Evolutionary conservation across 1,140 invertebrate species (phyloP), one percentile per base, ranked within the genome.

Genomic region (Trichomalopsis sarcophagae): DNA sequence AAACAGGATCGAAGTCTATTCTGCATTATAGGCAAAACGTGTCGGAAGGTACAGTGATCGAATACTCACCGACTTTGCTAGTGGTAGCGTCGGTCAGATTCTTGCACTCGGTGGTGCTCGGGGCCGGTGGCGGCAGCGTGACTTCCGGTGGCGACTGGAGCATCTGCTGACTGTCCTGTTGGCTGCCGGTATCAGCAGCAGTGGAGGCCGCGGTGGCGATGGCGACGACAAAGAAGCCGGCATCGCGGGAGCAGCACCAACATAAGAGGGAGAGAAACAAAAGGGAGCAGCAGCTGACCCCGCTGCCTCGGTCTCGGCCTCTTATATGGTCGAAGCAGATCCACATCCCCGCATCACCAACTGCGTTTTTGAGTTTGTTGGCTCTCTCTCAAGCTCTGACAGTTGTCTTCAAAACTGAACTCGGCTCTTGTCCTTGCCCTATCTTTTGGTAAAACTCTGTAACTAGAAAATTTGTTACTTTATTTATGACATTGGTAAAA

Each of bases 311-410:
- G 86, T 90, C 88, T 90, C 89, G 92, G 91, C 91, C 89, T 91
- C 88, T 89, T 92, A 90, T 88, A 88, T 87, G 86, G 88, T 90
- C 86, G 86, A 90, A 90, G 85, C 92, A 89, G 90, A 93, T 92
- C 92, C 92, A 92, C 92, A 93, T 93, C 90, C 92, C 92, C 91
- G 92, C 92, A 93, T 93, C 88, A 93, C 92, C 91, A 91, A 55
- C 55, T 47, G 47, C 76, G 76, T 66, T 79, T 62, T 77, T 50
- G 27, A 21, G 66, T 68, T 84, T 44, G 62, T 78, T 77, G 11
- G 30, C 14, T 33, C 21, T 33, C n/a, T 47, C 44, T 47, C 13
- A 27, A 50, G 74, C 73, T 75, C 10, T 40, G 40, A n/a, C 44
- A n/a, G 7, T 27, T 30, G 11, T 77, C 23, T 47, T 30, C 36